Evolutionary conservation across 2,888 invertebrate species (phyloP).

Genomic region (Glyphotaelius pellucidus): DNA sequence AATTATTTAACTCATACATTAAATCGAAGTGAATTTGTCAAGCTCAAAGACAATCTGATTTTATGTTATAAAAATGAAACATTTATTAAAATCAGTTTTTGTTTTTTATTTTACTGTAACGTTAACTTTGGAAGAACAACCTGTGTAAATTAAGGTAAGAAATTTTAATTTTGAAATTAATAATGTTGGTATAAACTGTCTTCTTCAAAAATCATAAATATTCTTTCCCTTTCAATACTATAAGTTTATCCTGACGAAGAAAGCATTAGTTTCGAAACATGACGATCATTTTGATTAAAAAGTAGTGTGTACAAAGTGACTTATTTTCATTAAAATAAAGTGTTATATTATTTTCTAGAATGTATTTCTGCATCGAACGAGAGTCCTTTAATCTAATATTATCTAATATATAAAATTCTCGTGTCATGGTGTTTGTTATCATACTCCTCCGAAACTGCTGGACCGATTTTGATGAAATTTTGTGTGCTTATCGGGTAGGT

Average conservation of each 20-base stretch:
- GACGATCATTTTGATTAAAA: too few relatives aligned
- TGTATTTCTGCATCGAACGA: neutral
- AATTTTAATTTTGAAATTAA: neutral
- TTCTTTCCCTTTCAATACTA: too few relatives aligned
- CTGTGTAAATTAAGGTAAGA: slow-evolving; percentile 40
- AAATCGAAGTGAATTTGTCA: neutral
- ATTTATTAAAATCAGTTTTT: neutral
- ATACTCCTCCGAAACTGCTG: too few relatives aligned
- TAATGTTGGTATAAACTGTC: too few relatives aligned
- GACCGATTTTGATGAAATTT: too few relatives aligned
- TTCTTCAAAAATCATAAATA: too few relatives aligned
- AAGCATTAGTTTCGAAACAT: too few relatives aligned
- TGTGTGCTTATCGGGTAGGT: too few relatives aligned
- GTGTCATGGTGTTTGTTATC: too few relatives aligned
- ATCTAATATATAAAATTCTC: too few relatives aligned
- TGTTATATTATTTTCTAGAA: neutral
- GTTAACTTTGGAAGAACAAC: neutral
- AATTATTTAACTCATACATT: neutral
- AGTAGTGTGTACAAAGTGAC: too few relatives aligned
- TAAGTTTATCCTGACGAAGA: too few relatives aligned
- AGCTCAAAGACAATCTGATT: neutral
- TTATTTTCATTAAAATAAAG: neutral
- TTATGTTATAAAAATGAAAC: neutral
- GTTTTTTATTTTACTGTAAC: neutral
- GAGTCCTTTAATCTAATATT: neutral